Base-by-base conservation (phyloP, 2,888 invertebrate genomes). In the Acrobasis suavella region DNA sequence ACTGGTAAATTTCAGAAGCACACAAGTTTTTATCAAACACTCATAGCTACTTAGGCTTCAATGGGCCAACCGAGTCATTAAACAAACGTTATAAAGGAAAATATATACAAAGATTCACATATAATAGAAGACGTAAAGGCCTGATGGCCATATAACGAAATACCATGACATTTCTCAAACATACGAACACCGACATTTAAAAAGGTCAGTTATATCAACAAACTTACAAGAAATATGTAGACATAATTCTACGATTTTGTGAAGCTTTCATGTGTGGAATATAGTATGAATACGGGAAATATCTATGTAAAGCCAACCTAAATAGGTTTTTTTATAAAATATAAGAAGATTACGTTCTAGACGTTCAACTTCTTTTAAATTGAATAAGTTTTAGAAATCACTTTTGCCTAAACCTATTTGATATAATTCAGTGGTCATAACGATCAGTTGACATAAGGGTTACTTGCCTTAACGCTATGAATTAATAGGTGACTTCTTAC, bases 141-240 rank as follows among this genome's bases (percentile, higher is more conserved):
- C 14, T 16, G 46, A 46, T 46, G 46, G 46, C 46, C 42, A 56
- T 56, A 42, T 42, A 14, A n/a, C 22, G 42, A 56, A 56, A 56
- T 56, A 56, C 42, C 56, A 38, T 42, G 56, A 14, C 56, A 56
- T 56, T 56, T 56, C 56, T 42, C 56, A 22, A 56, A 56, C 42
- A 55, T 55, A 55, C 16, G 55, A 55, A 39, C 55, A 16, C 39
- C 17, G 56, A 42, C 56, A 56, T 56, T 56, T 56, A 12, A 16
- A 56, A 56, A 56, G 56, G 56, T 56, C 56, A 56, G 38, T 55
- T 22, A 46, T 56, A 56, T 56, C 56, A 17, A 17, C 56, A 14
- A 56, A 55, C 46, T 42, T 46, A 22, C 56, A 9, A 17, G n/a
- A 12, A 42, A 32, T 54, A 38, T 37, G 32, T 38, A 46, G 46